Base-by-base conservation (phyloP, 2,113 vertebrate genomes). In the Buteo buteo region DNA sequence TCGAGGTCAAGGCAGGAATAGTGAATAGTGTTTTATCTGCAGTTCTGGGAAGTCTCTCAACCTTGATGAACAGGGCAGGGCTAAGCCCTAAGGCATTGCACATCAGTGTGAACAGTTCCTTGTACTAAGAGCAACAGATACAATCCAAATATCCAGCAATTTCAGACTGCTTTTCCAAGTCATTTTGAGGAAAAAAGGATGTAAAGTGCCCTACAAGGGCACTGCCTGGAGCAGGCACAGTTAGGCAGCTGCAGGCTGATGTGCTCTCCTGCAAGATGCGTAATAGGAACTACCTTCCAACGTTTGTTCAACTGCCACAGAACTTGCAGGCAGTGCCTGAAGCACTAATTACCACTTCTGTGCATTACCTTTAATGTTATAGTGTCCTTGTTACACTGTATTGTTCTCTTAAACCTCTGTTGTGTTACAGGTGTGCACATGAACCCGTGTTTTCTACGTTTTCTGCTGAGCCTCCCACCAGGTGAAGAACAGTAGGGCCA, bases 391-490 rank as follows among this genome's bases (percentile, higher is more conserved):
- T 44, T 26, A 66, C 25, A 34, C 54, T 22, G 31, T 24, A 47
- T 11, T 66, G 49, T 15, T 49, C 52, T 72, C 61, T 59, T 31
- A 76, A 59, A 29, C 59, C 61, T 64, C 57, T 62, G 44, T 1
- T 57, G 31, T 76, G 13, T 55, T 64, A 66, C 71, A 76, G 7
- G 5, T 3, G 3, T 11, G 21, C 52, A 57, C 24, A 78, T 0
- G 0, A 0, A 0, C 45, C 50, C 0, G 1, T 7, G 25, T n/a
- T 83, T 67, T 19, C 40, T 7, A 4, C 7, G 5, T 18, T 45
- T 79, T 32, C 57, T 40, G 52, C 8, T 58, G 42, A 91, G 58
- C 44, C n/a, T 52, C 40, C 6, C 45, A 66, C 45, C 15, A 57
- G 32, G 54, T 81, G 62, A 78, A 86, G 66, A 65, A 58, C 72